A percentile compares a stretch with the other conserved stretches of the same genome.
Conservation (phyloP, 2,797 vertebrate genomes). For the Coendou prehensilis region DNA sequence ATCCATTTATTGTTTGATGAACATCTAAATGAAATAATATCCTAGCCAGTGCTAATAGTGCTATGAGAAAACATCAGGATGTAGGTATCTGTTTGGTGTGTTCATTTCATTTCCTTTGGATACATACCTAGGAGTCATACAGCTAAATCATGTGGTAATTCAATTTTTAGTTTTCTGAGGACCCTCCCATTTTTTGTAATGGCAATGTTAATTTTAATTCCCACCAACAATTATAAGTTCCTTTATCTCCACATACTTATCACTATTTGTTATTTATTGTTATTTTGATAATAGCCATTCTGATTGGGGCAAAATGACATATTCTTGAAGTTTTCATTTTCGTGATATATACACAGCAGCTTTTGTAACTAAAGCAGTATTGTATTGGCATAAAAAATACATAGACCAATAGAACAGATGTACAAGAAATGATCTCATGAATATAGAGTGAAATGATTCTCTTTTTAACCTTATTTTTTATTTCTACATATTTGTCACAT, state of each 20-base stretch:
- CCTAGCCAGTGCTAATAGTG: not conserved
- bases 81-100: not conserved
- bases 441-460: not conserved
- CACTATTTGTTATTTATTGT: not conserved
- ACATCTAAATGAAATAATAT: too few relatives aligned
- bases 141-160: not conserved
- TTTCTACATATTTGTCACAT: too few relatives aligned
- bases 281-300: not conserved
- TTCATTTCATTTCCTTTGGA: not conserved
- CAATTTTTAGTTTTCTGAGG: not conserved
- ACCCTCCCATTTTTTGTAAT: not conserved
- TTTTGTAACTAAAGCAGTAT: not conserved
- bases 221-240: not conserved
- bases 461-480: too few relatives aligned
- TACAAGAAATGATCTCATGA: not conserved
- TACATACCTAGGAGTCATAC: not conserved
- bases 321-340: not conserved
- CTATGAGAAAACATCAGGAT: not conserved
- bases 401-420: not conserved
- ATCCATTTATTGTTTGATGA: not conserved
- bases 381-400: not conserved
- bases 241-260: too few relatives aligned
- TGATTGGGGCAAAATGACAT: not conserved
- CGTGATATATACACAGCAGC: not conserved
- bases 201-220: not conserved